Evolutionary conservation across 2,797 vertebrate species (phyloP), one percentile per base, ranked within the genome.

Genomic region (Enteromius paludinosus): DNA sequence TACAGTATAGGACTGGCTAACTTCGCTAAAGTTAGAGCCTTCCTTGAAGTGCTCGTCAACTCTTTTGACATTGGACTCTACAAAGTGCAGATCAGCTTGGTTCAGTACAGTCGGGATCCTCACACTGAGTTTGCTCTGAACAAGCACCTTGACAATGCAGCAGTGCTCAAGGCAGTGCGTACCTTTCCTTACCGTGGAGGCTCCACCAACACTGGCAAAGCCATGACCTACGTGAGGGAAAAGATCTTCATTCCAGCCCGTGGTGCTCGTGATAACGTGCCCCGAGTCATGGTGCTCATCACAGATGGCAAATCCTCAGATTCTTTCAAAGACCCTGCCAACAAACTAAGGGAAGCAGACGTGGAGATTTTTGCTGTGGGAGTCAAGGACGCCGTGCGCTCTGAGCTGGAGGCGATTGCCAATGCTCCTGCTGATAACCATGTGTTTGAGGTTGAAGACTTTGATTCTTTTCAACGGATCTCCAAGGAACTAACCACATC

Each of bases 331-430:
- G 95, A 96, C 71, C 94, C 98, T 14, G 97, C 98, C 84, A 92
- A 96, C 87, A 97, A 95, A 43, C 93, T 99, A 83, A 96, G 96
- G 89, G 96, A 96, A 83, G 86, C 87, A n/a, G 97, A 98, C 69
- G 98, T 99, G 86, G 98, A 99, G 91, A 98, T 99, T 91, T 99
- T 99, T 86, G 98, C 98, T 0, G 98, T 99, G 79, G 98, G 98
- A 75, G 97, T 99, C 84, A 99, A 99, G 90, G 98, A 99, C 79
- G 98, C 98, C 0, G 98, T 99, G 80, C 95, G 97, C 81, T 94
- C 96, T 0, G 98, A 99, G 84, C 86, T 99, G 89, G 98, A 99
- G 91, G 96, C 97, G 52, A 99, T 99, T 30, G 98, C 98, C 47
- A 97, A 98, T 23, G 90, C 91, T 23, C 98, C 98, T 49, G 85